phyloP scores from a whole-genome alignment of 2,113 vertebrate species.

The Macroglossus sobrinus region DNA sequence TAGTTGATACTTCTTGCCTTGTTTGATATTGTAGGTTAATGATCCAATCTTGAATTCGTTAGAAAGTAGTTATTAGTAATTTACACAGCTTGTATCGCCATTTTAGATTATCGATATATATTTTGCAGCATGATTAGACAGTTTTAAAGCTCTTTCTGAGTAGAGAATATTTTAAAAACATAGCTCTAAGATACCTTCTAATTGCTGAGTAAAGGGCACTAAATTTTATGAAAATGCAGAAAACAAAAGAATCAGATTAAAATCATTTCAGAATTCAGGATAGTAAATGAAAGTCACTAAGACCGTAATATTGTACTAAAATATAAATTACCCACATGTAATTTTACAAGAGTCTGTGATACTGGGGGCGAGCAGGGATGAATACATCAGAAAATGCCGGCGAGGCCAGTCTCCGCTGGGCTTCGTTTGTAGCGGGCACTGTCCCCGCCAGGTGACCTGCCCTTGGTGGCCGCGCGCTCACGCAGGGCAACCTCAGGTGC shows the following conservation, averaged over 20 bases:
- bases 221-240: slow-evolving; percentile 2
- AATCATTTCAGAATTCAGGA: neutral
- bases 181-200: neutral
- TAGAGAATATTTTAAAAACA: slow-evolving; percentile 5
- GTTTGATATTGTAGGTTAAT: neutral
- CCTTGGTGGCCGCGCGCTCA: neutral
- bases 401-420: neutral
- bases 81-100: neutral
- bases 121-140: neutral
- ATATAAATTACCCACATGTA: neutral
- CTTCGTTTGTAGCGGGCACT: neutral
- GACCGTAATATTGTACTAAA: neutral
- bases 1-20: neutral
- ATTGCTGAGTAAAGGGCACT: neutral
- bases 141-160: slow-evolving; percentile 14
- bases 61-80: neutral
- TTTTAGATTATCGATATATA: neutral
- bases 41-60: neutral
- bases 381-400: neutral
- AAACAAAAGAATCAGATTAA: neutral
- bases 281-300: neutral
- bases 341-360: neutral
- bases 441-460: neutral
- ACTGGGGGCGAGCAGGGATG: neutral
- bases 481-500: neutral